Base-by-base conservation (phyloP, 92 coral and sea anemone genomes). In the Actinostola sp. region DNA sequence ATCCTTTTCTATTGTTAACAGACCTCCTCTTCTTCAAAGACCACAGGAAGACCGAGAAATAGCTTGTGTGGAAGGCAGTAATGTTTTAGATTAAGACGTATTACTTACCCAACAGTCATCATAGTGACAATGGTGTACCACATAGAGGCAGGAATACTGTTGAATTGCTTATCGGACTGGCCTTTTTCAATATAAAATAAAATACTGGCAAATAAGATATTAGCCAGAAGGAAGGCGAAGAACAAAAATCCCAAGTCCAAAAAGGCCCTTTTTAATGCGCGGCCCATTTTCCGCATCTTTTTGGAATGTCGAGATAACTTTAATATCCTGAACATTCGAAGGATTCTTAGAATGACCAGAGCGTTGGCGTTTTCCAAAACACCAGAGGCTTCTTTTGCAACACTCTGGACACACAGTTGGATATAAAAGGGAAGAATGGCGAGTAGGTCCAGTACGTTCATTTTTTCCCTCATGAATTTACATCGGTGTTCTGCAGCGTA, bases 61-160 rank as follows among this genome's bases (percentile, higher is more conserved):
- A n/a, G n/a, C n/a, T n/a, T n/a, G n/a, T n/a, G n/a, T n/a, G n/a
- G n/a, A n/a, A n/a, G n/a, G n/a, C n/a, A n/a, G n/a, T n/a, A n/a
- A n/a, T n/a, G n/a, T n/a, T n/a, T n/a, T n/a, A n/a, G n/a, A 39
- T 39, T 39, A 7, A 39, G 14, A 39, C 8, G 45, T 39, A 39
- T 5, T 28, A 80, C 98, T 72, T 87, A 93, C 98, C 98, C 98
- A 24, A 93, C 92, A 3, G 98, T 93, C 98, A 93, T 93, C 98
- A 93, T 93, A 0, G 98, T 93, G 34, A 93, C 89, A 12, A 91
- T 82, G 3, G 97, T 87, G 48, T 90, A 93, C 98, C 98, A 93
- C 97, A 93, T 93, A n/a, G 93, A 73, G 36, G 87, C 97, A 0
- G 97, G 98, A 60, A 93, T 93, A 44, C 97, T 93, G 39, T 36